Evolutionary conservation across 2,888 invertebrate species (phyloP).

Genomic region (Pyrgus malvae): DNA sequence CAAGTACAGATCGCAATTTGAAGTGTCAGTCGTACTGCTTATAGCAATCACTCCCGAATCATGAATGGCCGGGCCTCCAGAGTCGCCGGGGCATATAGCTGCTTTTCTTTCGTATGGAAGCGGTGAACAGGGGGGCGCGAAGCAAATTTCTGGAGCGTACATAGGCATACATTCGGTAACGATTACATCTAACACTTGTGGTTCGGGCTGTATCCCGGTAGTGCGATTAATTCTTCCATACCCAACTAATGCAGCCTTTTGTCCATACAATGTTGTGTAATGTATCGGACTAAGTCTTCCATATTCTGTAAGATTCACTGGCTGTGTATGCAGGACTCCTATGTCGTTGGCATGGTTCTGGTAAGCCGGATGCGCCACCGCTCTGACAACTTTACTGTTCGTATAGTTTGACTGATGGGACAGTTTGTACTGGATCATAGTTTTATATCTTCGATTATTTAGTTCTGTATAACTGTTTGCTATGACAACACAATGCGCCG

Average conservation of each 20-base stretch:
- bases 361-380: background rate
- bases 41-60: constrained; percentile 8
- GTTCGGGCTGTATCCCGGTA: background rate
- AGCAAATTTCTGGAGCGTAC: constrained; percentile 6
- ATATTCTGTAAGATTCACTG: background rate
- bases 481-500: constrained; percentile 1
- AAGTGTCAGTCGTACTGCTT: background rate
- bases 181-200: constrained; percentile 3
- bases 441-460: background rate
- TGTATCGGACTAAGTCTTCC: constrained; percentile 17
- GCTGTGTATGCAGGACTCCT: constrained; percentile 8
- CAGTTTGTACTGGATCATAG: constrained; percentile 1
- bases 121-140: background rate
- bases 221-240: background rate
- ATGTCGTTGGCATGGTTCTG: background rate
- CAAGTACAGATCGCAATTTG: background rate
- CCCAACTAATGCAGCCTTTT: constrained; percentile 5
- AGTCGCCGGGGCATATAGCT: constrained; percentile 4
- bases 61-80: constrained; percentile 16
- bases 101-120: background rate
- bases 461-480: background rate
- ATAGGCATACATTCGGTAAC: background rate
- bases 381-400: constrained; percentile 1
- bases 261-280: constrained; percentile 7
- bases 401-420: background rate